phyloP scores from a whole-genome alignment of 2,888 invertebrate genomes.

The Acheta domesticus region DNA sequence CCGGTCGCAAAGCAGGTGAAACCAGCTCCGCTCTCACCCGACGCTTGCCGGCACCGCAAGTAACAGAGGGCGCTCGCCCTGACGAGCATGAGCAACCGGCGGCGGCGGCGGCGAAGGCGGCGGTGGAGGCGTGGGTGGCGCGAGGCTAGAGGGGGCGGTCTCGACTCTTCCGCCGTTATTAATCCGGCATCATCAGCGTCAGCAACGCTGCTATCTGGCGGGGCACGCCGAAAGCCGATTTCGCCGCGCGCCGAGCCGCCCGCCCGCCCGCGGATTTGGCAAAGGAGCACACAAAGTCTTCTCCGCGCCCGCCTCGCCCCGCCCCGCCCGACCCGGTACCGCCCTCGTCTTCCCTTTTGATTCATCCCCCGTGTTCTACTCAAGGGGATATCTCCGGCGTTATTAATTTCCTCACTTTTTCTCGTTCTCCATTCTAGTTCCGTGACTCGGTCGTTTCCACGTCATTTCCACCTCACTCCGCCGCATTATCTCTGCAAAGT shows the following conservation, averaged over 20 bases:
- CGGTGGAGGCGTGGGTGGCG: no score
- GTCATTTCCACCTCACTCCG: slow-evolving; percentile 18
- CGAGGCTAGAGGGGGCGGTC: no score
- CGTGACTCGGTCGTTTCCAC: slow-evolving; percentile 1
- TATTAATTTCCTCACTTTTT: slow-evolving; percentile 18
- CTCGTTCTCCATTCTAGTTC: background rate
- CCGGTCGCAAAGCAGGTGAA: no score
- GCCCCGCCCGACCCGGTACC: background rate
- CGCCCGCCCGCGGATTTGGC: background rate
- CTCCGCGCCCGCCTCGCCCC: background rate
- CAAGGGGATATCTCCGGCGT: slow-evolving; percentile 1
- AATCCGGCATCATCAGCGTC: background rate
- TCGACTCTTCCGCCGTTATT: background rate
- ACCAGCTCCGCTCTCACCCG: no score
- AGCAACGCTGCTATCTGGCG: background rate
- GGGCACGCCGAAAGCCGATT: background rate
- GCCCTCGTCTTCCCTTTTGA: background rate
- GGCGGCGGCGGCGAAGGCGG: no score
- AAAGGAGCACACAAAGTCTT: no score
- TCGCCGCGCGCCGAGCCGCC: background rate
- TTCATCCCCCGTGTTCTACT: background rate
- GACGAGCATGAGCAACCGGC: no score
- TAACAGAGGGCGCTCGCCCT: no score
- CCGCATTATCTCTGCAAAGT: background rate
- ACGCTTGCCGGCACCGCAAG: no score